Conservation (phyloP, 1,140 invertebrate genomes). For the Triops longicaudatus region DNA sequence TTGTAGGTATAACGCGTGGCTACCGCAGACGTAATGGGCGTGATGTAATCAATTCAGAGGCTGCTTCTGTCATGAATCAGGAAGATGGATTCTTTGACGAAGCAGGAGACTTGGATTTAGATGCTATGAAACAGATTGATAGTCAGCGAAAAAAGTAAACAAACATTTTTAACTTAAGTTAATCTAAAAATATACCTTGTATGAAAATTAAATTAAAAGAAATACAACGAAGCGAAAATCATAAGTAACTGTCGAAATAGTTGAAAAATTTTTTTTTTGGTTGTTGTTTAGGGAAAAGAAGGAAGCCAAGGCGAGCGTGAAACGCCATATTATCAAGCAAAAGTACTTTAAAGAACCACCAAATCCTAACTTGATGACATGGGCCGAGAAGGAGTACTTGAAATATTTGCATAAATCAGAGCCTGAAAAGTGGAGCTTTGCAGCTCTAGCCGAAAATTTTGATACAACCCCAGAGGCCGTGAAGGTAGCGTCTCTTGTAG, state of each 20-base stretch:
- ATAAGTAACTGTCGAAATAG: neutral
- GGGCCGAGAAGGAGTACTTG: conserved; percentile 74
- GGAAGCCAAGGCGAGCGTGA: conserved; percentile 41
- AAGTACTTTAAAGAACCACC: conserved; percentile 61
- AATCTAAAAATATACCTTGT: too few relatives aligned
- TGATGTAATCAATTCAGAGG: neutral
- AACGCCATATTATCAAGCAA: conserved; percentile 52
- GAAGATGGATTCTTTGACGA: neutral
- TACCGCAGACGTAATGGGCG: neutral
- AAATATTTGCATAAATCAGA: conserved; percentile 53
- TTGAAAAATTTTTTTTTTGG: neutral
- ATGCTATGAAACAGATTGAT: neutral
- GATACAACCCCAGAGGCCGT: conserved; percentile 56
- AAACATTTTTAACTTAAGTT: too few relatives aligned
- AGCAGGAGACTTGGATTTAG: neutral
- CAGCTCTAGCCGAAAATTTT: conserved; percentile 66
- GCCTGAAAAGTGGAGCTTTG: conserved; percentile 61
- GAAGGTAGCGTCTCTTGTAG: conserved; percentile 23
- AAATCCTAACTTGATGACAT: conserved; percentile 65
- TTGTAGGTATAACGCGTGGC: neutral
- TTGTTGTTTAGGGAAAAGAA: conserved; percentile 31
- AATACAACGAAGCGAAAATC: too few relatives aligned
- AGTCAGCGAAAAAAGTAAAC: neutral
- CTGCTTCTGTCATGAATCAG: neutral
- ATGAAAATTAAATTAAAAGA: too few relatives aligned